Evolutionary conservation across 2,888 invertebrate species (phyloP), one percentile per base, ranked within the genome.

Genomic region (Scaptomyza flava): DNA sequence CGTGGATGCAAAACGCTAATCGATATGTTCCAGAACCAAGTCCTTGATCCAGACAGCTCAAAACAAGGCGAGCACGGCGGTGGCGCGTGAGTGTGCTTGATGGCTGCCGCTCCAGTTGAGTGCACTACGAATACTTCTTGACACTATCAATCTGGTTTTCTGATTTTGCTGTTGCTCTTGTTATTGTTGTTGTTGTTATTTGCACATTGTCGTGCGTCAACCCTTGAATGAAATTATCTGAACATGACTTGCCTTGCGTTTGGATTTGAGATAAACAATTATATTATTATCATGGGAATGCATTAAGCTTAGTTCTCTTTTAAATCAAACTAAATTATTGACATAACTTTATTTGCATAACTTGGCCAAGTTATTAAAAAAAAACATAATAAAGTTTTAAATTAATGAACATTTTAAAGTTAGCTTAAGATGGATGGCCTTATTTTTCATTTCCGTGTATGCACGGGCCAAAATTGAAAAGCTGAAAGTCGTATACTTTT

Each of bases 11-110:
- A 70, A 70, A 42, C 72, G 73, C 85, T 85, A 89, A 89, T 89
- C 89, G 85, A 89, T 89, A 87, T 72, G 74, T 83, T 83, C 81
- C 89, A 89, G 89, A 89, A 75, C 34, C 51, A 63, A 70, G 59
- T 73, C 52, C 73, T 57, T 54, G 33, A 52, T 50, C 38, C 54
- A 30, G 38, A 7, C 64, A 45, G 46, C 23, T 51, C 43, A 17
- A 41, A 20, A 36, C 41, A 30, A 20, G 20, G 2, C 11, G 48
- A 23, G 9, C 50, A 3, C 23, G 27, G 38, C 34, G 70, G 54
- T 65, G 42, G 36, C 38, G 38, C 51, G 30, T 43, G 58, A 43
- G 48, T 63, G 61, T 47, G 48, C 56, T 63, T 81, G 79, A 76
- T 68, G 72, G 63, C 38, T 69, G 77, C 57, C 67, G 63, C 68